Base-by-base conservation (phyloP, 2,888 invertebrate species). In the Sceliomorpha sp. region DNA sequence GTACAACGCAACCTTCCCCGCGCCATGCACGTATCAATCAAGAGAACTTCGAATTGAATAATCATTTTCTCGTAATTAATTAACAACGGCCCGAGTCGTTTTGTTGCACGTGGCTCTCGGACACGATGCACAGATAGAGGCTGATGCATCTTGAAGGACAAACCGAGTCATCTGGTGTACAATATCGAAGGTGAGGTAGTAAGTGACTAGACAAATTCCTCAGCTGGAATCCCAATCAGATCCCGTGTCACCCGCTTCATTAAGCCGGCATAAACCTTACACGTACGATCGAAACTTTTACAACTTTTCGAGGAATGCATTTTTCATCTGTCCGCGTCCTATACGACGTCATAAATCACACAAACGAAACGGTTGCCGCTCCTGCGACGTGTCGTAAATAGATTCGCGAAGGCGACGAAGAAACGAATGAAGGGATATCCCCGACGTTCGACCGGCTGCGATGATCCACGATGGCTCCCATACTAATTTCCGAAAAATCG, bases 191-290 rank as follows among this genome's bases (percentile, higher is more conserved):
- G 13, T 34, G 34, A 45, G 44, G 39, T 59, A 40, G 48, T 59
- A 47, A 53, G 51, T 69, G 69, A 69, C 69, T 69, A 59, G 63
- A 63, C 63, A 53, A 63, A 69, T 70, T 70, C 64, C 64, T 64
- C 39, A 8, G 8, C 40, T 45, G 39, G 64, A 70, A 60, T 67
- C 75, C 79, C 82, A 80, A 83, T 82, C 82, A 79, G 79, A 81
- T 82, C 80, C 77, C 77, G 77, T 82, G 82, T 83, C 82, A 82
- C 78, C 80, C 75, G 82, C 74, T 83, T 82, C 82, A 81, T 82
- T 83, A 82, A 80, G 78, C 78, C 76, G 73, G 20, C 56, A 56
- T 45, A 44, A 68, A 44, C 59, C 29, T 60, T 48, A 36, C 12
- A 17, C 31, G 42, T 45, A 42, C 42, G 8, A 17, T 6, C 55